Evolutionary conservation across 1,140 invertebrate species (phyloP).

Genomic region (Diorhabda elongata): DNA sequence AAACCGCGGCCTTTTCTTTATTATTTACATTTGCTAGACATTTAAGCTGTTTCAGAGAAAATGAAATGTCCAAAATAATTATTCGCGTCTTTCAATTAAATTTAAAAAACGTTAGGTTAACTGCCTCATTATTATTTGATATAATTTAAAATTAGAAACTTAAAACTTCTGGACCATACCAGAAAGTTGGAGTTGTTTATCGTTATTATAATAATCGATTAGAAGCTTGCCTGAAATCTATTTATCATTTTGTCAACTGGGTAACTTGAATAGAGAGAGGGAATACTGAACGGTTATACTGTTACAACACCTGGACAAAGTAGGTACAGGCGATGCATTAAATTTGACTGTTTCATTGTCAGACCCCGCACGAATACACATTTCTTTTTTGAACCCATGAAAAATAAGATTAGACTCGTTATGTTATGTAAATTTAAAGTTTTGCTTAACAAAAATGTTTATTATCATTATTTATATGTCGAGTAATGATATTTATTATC

Average conservation of each 20-base stretch:
- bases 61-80: too few species aligned
- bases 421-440: too few species aligned
- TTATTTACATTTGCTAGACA: too few species aligned
- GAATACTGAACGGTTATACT: constrained; percentile 36
- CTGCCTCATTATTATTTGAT: too few species aligned
- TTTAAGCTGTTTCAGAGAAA: too few species aligned
- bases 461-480: too few species aligned
- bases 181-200: constrained; percentile 7
- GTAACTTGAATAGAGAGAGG: constrained; percentile 21
- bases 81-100: not conserved
- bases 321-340: constrained; percentile 33
- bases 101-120: not conserved
- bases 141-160: too few species aligned
- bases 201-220: constrained; percentile 29
- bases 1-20: too few species aligned
- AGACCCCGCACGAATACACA: not conserved
- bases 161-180: not conserved
- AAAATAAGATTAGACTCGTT: not conserved
- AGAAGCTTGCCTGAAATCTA: constrained; percentile 35
- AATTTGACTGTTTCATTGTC: constrained; percentile 27
- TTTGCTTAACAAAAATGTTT: too few species aligned
- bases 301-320: constrained; percentile 38
- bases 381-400: not conserved
- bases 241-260: constrained; percentile 42
- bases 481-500: too few species aligned